Conservation (phyloP, 2,113 vertebrate genomes). For the Lampris incognitus region DNA sequence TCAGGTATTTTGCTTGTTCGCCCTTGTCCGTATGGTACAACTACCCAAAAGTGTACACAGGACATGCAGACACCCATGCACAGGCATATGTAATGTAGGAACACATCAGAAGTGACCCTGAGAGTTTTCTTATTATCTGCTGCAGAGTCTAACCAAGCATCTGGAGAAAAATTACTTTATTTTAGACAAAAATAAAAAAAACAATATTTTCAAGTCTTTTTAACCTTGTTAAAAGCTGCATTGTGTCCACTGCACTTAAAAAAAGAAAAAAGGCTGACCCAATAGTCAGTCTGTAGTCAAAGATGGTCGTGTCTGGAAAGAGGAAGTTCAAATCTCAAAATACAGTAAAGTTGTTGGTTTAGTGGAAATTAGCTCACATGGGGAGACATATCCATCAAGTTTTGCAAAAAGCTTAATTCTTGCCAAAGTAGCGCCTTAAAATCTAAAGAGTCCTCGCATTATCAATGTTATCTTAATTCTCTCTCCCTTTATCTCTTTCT, state of each 20-base stretch:
- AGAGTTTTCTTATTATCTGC: constrained; percentile 20
- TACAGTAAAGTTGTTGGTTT: constrained; percentile 33
- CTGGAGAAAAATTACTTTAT: constrained; percentile 44
- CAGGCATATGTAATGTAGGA: constrained; percentile 39
- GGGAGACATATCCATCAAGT: constrained; percentile 56
- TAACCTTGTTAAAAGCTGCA: constrained; percentile 54
- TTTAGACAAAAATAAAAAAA: not conserved
- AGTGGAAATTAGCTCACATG: constrained; percentile 15
- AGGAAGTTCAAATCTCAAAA: constrained; percentile 18
- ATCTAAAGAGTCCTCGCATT: constrained; percentile 51
- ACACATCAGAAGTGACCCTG: constrained; percentile 18
- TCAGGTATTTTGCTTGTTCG: constrained; percentile 23
- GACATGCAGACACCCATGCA: constrained; percentile 1
- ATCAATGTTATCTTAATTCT: constrained; percentile 3
- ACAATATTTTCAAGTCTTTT: constrained; percentile 38
- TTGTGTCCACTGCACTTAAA: constrained; percentile 51
- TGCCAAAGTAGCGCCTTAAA: constrained; percentile 75
- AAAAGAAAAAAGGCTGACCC: not conserved
- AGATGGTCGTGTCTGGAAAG: not conserved
- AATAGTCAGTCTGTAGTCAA: constrained; percentile 1
- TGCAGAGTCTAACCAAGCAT: constrained; percentile 30
- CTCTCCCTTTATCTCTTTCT: not conserved
- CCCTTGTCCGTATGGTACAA: constrained; percentile 45
- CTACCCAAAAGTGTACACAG: constrained; percentile 6
- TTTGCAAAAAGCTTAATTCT: constrained; percentile 58